Evolutionary conservation across 2,888 invertebrate genomes (phyloP).

Genomic region (Drosophila fulvimacula): DNA sequence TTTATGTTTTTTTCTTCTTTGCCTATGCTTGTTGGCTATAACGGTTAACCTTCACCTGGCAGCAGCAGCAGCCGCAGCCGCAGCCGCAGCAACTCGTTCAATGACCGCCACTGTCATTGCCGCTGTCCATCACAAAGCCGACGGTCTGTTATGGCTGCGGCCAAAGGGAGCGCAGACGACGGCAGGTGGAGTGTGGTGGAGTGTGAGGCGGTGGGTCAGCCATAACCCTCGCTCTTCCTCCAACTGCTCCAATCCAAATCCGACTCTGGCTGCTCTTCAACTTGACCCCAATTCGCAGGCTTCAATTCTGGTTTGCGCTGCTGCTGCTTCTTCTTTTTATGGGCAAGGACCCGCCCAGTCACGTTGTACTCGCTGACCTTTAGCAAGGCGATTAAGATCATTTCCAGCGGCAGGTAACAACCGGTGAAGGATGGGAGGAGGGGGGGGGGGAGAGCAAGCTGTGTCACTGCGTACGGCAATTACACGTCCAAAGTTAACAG

Average conservation of each 20-base stretch:
- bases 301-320: constrained; percentile 16
- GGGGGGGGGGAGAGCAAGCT: accelerated
- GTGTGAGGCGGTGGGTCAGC: background rate
- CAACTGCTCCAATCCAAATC: too few relatives aligned
- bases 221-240: background rate
- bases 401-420: constrained; percentile 14
- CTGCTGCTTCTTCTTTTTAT: constrained; percentile 3
- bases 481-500: constrained; percentile 57
- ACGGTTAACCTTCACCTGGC: constrained; percentile 46
- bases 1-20: constrained; percentile 24
- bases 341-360: constrained; percentile 55
- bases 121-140: constrained; percentile 37
- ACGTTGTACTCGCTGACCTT: constrained; percentile 48
- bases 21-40: constrained; percentile 9
- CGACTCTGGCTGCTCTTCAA: constrained; percentile 49
- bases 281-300: constrained; percentile 61
- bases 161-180: background rate
- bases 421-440: background rate
- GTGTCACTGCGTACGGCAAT: constrained; percentile 31
- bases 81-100: constrained; percentile 40
- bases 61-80: background rate
- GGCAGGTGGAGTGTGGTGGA: too few relatives aligned
- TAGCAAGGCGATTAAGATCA: constrained; percentile 53
- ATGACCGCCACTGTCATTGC: constrained; percentile 69
- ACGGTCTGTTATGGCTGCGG: constrained; percentile 19